Evolutionary conservation across 2,113 vertebrate species (phyloP), one percentile per base, ranked within the genome.

Genomic region (Tachysurus fulvidraco): DNA sequence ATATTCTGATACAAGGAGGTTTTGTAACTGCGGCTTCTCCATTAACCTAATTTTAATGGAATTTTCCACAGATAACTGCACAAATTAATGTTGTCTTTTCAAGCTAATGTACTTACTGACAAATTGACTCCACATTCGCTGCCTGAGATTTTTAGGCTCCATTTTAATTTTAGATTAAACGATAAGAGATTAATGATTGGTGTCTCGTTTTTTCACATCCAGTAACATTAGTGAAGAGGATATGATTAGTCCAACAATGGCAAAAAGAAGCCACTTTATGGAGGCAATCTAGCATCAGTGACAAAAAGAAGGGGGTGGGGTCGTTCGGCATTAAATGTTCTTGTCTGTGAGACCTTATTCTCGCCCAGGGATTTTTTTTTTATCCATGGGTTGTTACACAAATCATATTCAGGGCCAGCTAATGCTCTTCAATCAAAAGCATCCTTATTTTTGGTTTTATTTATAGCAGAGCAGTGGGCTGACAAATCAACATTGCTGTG

Each of bases 11-110:
- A 89, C 76, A 90, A 95, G 92, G 91, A 90, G 64, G 89, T 92
- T 94, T 93, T 93, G 91, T 95, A 94, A 93, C 90, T 23, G 87
- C 80, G 93, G 93, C 91, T 92, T 95, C 92, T 91, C 91, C 93
- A 95, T 95, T 96, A 95, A 94, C 95, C 95, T 87, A 93, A 91
- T 95, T 95, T 93, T 94, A 94, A 95, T 95, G 92, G 93, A 93
- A 95, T 95, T 94, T 90, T 84, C 92, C 92, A 92, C 88, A 95
- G 94, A 95, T 95, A 95, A 95, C 91, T 88, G 89, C 87, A 92
- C 91, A 94, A 94, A 94, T 94, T 89, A 91, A 91, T 93, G 93
- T 95, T 95, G 95, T 95, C 93, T 95, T 95, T 95, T 95, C 91
- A 94, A 93, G 94, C 91, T 89, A 69, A 93, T 92, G 93, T 88